Base-by-base conservation (phyloP, 2,113 vertebrate genomes). In the Neopipo cinnamomea region DNA sequence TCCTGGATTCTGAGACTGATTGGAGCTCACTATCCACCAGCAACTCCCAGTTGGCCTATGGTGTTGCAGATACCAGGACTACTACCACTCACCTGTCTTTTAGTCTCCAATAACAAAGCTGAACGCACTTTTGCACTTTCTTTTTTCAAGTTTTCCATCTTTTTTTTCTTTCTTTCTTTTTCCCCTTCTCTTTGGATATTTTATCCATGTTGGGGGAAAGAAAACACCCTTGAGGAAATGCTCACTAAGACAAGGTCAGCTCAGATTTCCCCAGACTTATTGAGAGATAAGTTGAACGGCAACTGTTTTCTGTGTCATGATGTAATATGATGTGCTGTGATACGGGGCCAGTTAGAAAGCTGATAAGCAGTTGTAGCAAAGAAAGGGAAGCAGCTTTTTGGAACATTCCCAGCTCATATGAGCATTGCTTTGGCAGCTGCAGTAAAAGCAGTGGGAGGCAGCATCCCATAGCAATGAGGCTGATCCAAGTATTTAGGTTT, bases 401-500 rank as follows among this genome's bases (percentile, higher is more conserved):
- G 94, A 95, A 87, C 50, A 2, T 42, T 79, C 87, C 91, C 91
- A 90, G 88, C 85, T 94, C 75, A 41, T 55, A 28, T 14, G 72
- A 94, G 27, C 55, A 28, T 80, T 91, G 56, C 88, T 90, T 35
- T 72, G 84, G 85, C 92, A 95, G 95, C 93, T 94, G 93, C 85
- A 88, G 39, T 85, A 71, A 90, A 93, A 95, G 90, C 85, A 74
- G 68, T 85, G 88, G 90, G 88, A 96, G 47, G 82, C 85, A 95
- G 79, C 92, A 80, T 90, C 91, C 88, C 82, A 83, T 91, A 93
- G 95, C 71, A 95, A 94, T 93, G 79, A 97, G 72, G 37, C 50
- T 83, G 71, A 88, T 74, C 92, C 42, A 73, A 83, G 85, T 82
- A 70, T 9, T 62, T 88, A 31, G 59, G 27, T 83, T 96, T 90